A percentile compares a stretch with the other conserved stretches of the same genome.
Conservation (phyloP, 2,797 vertebrate species). For the Coendou prehensilis region DNA sequence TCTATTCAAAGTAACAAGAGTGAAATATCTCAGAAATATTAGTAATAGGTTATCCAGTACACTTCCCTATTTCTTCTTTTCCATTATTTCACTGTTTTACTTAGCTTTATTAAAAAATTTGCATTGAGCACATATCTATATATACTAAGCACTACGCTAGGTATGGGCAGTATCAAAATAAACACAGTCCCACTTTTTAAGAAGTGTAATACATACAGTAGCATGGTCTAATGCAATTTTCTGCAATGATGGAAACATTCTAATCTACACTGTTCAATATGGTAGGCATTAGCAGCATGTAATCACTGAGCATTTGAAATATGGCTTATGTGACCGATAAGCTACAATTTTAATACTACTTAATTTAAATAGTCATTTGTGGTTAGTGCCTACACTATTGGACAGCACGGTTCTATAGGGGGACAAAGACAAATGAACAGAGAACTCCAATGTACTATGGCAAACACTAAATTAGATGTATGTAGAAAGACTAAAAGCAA, state of each 20-base stretch:
- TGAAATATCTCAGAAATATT: not conserved
- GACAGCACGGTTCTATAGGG: not conserved
- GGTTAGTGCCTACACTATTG: not conserved
- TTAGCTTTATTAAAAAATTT: slow-evolving; percentile 33
- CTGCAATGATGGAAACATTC: not conserved
- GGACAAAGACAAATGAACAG: slow-evolving; percentile 16
- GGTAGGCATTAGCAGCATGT: not conserved
- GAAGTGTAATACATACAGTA: not conserved
- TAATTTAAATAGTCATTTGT: slow-evolving; percentile 24
- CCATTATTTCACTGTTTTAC: not conserved
- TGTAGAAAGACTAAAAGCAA: slow-evolving; percentile 36
- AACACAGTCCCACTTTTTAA: not conserved
- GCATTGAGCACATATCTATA: not conserved
- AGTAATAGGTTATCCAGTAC: not conserved
- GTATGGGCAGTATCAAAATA: slow-evolving; percentile 7
- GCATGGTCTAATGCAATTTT: not conserved
- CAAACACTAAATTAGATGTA: slow-evolving; percentile 54
- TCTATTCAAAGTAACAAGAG: slow-evolving; percentile 21
- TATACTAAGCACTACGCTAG: not conserved
- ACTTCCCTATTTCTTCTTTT: slow-evolving; percentile 38
- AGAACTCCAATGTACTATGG: not conserved
- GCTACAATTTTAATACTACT: not conserved
- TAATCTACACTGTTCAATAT: not conserved
- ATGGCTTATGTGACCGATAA: not conserved
- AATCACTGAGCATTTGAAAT: slow-evolving; percentile 5